Conservation (phyloP, 2,113 vertebrate species). For the Sardina pilchardus region DNA sequence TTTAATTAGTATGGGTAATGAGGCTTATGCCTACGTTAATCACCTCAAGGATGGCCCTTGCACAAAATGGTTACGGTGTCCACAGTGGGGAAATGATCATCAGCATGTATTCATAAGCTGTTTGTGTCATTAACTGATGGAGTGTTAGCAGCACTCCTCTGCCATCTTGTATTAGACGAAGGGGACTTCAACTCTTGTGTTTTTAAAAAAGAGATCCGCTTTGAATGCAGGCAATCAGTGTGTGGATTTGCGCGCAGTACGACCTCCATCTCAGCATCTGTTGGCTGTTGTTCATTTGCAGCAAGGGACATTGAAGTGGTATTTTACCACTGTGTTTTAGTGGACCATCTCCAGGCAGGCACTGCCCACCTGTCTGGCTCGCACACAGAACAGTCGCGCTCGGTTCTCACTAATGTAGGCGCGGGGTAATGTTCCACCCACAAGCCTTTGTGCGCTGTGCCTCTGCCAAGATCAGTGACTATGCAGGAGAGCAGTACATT, state of each 20-base stretch:
- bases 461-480: conserved; percentile 4
- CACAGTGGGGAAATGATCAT: not conserved
- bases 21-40: conserved; percentile 44
- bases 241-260: not conserved
- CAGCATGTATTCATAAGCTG: not conserved
- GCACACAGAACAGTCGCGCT: not conserved
- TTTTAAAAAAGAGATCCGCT: not conserved
- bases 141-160: not conserved
- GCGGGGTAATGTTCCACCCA: conserved; percentile 7
- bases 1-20: conserved; percentile 44
- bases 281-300: not conserved
- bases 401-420: conserved; percentile 7
- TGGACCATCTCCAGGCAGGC: not conserved
- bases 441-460: conserved; percentile 12
- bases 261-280: not conserved
- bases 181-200: not conserved
- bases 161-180: not conserved
- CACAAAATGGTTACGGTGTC: not conserved
- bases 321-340: not conserved
- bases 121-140: not conserved
- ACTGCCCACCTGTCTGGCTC: conserved; percentile 15
- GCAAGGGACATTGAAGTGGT: not conserved
- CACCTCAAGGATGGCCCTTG: conserved; percentile 24
- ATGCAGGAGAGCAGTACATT: not conserved
- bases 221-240: not conserved